Conservation (phyloP, 2,113 vertebrate genomes). For the Reinhardtius hippoglossoides region DNA sequence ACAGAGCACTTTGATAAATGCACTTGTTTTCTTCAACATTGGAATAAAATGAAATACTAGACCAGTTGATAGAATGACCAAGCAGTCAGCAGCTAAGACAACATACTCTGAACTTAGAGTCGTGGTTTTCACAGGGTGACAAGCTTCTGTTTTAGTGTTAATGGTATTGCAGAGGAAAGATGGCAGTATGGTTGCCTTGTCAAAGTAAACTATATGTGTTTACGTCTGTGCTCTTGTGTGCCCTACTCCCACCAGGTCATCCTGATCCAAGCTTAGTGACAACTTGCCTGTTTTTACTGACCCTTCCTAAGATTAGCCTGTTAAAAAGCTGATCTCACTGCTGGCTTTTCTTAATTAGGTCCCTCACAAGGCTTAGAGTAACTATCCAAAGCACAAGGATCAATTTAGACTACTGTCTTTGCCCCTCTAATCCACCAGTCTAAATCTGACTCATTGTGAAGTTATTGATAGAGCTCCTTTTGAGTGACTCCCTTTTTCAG, state of each 20-base stretch:
- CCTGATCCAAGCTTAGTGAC: conserved; percentile 49
- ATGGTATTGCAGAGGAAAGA: conserved; percentile 17
- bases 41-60: background rate
- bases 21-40: background rate
- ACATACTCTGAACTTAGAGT: conserved; percentile 11
- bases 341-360: conserved; percentile 57
- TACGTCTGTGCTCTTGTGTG: conserved; percentile 12
- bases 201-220: conserved; percentile 15
- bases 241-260: conserved; percentile 41
- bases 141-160: conserved; percentile 37
- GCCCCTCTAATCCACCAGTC: conserved; percentile 37
- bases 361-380: conserved; percentile 30
- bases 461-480: conserved; percentile 27
- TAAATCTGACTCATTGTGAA: conserved; percentile 31
- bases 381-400: conserved; percentile 28
- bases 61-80: background rate
- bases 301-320: conserved; percentile 61
- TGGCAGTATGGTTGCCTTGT: background rate
- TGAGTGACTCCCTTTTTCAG: conserved; percentile 11
- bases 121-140: conserved; percentile 9
- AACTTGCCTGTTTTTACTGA: conserved; percentile 45
- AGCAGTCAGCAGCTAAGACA: background rate
- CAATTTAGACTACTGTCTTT: conserved; percentile 42
- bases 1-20: background rate
- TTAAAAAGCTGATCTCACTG: conserved; percentile 68